Evolutionary conservation across 2,113 vertebrate species (phyloP).

Genomic region (Polypterus senegalus): DNA sequence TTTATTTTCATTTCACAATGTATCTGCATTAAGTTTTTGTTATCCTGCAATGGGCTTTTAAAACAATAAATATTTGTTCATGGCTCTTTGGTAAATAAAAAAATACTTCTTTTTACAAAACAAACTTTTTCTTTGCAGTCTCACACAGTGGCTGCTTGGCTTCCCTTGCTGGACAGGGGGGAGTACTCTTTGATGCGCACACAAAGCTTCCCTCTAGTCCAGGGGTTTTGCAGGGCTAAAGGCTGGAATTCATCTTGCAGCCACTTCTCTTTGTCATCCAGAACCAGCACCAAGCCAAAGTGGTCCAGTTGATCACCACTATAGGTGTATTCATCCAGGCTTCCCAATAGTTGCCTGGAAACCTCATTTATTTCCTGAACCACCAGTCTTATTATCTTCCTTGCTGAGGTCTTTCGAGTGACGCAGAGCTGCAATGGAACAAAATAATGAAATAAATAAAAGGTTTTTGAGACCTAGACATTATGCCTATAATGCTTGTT

Average conservation of each 20-base stretch:
- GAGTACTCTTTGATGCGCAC: conserved; percentile 74
- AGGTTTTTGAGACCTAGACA: too few species aligned
- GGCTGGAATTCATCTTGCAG: conserved; percentile 68
- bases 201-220: conserved; percentile 60
- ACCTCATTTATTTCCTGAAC: conserved; percentile 71
- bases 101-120: too few species aligned
- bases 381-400: conserved; percentile 71
- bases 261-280: conserved; percentile 61
- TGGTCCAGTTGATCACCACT: conserved; percentile 64
- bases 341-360: conserved; percentile 38
- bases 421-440: conserved; percentile 54
- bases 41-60: too few species aligned
- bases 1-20: too few species aligned
- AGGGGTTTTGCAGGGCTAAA: conserved; percentile 62
- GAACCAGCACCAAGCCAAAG: conserved; percentile 66
- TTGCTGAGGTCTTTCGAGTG: conserved; percentile 53
- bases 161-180: conserved; percentile 59
- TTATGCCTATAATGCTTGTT: too few species aligned
- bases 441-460: conserved; percentile 9
- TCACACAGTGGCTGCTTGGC: conserved; percentile 73
- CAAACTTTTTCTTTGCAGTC: background rate
- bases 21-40: too few species aligned
- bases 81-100: too few species aligned
- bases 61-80: too few species aligned
- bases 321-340: conserved; percentile 39